These are phyloP conservation scores for Arnoldichthys spilopterus DNA, from an alignment of 2,797 vertebrate genomes.

Conservation along the genomic window DNA sequence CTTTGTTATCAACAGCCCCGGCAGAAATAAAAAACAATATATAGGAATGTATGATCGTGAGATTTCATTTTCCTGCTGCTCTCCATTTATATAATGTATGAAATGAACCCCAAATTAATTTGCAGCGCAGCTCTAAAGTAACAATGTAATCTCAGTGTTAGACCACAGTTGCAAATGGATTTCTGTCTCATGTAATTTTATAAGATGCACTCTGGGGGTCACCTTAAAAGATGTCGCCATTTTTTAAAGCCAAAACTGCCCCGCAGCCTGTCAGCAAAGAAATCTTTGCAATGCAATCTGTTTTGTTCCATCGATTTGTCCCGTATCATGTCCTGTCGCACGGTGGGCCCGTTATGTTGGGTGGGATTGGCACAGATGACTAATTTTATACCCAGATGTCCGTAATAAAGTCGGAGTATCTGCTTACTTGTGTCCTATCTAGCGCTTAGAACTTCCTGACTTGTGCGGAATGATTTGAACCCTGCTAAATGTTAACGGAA, in stretches of 20 bases:
- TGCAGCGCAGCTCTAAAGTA: constrained; percentile 81
- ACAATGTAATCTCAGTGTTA: constrained; percentile 86
- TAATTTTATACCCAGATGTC: constrained; percentile 86
- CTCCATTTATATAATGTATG: constrained; percentile 85
- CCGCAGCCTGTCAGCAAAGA: constrained; percentile 78
- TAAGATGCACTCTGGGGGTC: constrained; percentile 82
- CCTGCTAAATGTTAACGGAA: constrained; percentile 79
- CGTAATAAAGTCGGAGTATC: constrained; percentile 83
- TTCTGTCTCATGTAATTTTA: constrained; percentile 87
- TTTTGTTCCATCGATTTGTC: constrained; percentile 83
- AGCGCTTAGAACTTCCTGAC: constrained; percentile 76
- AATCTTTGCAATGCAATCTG: constrained; percentile 82
- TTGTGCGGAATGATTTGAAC: constrained; percentile 77
- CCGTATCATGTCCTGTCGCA: constrained; percentile 77
- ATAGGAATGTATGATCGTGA: constrained; percentile 80
- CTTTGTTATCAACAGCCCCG: constrained; percentile 77
- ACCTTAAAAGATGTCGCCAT: constrained; percentile 85
- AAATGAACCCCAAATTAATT: constrained; percentile 87
- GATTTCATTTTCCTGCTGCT: constrained; percentile 82
- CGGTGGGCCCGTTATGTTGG: constrained; percentile 77
- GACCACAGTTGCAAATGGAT: constrained; percentile 84
- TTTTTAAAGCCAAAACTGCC: constrained; percentile 84
- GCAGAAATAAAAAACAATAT: constrained; percentile 81
- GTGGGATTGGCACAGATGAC: constrained; percentile 82
- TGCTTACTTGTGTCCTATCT: constrained; percentile 80